A percentile compares a stretch with the other conserved stretches of the same genome.
phyloP scores from a whole-genome alignment of 2,113 vertebrate species.

The Percina caprodes region DNA sequence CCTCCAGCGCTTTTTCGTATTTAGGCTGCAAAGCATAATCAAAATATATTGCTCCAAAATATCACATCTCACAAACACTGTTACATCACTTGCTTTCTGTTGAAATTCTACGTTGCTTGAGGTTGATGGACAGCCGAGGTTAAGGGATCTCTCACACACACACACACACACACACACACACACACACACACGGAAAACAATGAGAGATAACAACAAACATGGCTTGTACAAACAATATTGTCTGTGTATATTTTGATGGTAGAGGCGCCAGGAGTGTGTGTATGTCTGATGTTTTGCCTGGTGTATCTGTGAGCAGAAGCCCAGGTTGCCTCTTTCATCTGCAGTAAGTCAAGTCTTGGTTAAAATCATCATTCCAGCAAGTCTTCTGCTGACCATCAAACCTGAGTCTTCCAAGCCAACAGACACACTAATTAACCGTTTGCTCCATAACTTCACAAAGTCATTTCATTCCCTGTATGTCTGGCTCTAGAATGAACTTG shows the following conservation, averaged over 20 bases:
- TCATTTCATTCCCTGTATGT: conserved; percentile 60
- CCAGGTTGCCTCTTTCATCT: conserved; percentile 51
- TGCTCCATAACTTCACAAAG: conserved; percentile 50
- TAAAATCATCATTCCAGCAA: conserved; percentile 59
- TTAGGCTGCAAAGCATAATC: conserved; percentile 54
- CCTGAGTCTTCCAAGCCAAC: conserved; percentile 55
- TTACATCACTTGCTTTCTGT: conserved; percentile 59
- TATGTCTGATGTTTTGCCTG: conserved; percentile 1
- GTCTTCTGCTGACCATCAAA: conserved; percentile 73
- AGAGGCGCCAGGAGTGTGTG: not conserved
- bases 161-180: not conserved
- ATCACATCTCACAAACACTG: conserved; percentile 54
- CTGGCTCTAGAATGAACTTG: conserved; percentile 26
- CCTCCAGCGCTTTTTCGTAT: conserved; percentile 51
- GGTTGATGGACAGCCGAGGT: conserved; percentile 37
- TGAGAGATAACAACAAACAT: conserved; percentile 17
- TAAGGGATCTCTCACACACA: not conserved
- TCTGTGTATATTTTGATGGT: conserved; percentile 1
- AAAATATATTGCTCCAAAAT: conserved; percentile 65
- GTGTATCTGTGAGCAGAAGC: conserved; percentile 24
- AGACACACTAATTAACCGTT: conserved; percentile 64
- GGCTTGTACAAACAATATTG: not conserved
- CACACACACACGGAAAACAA: not conserved
- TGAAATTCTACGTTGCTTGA: conserved; percentile 33
- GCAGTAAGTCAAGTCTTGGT: conserved; percentile 46